Percentiles rank a stretch among this genome's conserved stretches.
Conservation (phyloP, 2,888 invertebrate species). For the Rhagium mordax region DNA sequence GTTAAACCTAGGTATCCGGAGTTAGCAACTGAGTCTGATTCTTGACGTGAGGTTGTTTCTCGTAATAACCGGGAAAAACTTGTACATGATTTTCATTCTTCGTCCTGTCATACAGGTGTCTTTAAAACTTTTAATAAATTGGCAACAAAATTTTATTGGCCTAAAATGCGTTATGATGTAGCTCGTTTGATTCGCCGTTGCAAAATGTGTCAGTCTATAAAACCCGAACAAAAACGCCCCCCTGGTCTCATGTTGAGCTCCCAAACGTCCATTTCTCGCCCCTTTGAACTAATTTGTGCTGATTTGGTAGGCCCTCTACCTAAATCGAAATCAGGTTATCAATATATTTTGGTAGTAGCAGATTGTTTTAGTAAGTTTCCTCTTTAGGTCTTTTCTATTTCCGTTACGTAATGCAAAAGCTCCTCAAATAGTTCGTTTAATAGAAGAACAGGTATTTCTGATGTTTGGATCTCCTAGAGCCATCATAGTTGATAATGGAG, state of each 20-base stretch:
- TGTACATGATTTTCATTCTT: background rate
- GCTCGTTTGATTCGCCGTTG: constrained; percentile 22
- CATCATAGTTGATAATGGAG: constrained; percentile 40
- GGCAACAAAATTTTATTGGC: constrained; percentile 31
- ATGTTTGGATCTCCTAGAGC: constrained; percentile 38
- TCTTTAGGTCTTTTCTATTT: constrained; percentile 39
- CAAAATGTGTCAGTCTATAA: constrained; percentile 17
- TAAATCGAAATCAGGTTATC: constrained; percentile 41
- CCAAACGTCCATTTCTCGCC: constrained; percentile 22
- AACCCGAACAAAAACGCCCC: constrained; percentile 38
- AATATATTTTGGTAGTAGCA: constrained; percentile 43
- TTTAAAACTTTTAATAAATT: constrained; percentile 8
- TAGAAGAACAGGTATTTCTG: constrained; percentile 40
- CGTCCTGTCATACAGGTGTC: too few species aligned
- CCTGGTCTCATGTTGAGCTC: constrained; percentile 31
- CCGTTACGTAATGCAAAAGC: constrained; percentile 42
- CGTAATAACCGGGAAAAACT: background rate
- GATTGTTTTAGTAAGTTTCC: too few species aligned
- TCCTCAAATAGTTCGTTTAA: constrained; percentile 11
- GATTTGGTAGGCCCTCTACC: constrained; percentile 46
- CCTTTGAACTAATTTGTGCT: constrained; percentile 38
- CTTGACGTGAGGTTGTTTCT: constrained; percentile 21
- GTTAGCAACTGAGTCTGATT: constrained; percentile 7
- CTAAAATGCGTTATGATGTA: constrained; percentile 35
- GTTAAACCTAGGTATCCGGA: constrained; percentile 22